Percentiles rank a stretch among this genome's conserved stretches.
Evolutionary conservation across 2,113 vertebrate species (phyloP).

Genomic region (Axis porcinus): DNA sequence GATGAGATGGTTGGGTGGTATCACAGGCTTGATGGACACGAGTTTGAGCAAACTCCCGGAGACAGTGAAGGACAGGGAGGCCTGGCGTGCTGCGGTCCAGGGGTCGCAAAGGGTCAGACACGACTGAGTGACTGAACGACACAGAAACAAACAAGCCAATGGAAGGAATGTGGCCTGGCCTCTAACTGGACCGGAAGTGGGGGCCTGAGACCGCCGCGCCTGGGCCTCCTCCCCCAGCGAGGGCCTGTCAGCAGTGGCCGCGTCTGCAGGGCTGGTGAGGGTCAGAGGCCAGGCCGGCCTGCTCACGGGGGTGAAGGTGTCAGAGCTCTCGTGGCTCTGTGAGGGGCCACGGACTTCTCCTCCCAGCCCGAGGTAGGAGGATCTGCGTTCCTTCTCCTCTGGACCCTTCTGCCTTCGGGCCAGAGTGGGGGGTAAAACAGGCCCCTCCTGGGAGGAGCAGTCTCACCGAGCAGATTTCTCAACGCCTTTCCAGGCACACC

Average conservation of each 20-base stretch:
- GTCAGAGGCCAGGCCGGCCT: background rate
- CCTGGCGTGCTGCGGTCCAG: background rate
- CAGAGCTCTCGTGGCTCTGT: background rate
- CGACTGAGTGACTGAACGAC: background rate
- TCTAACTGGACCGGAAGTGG: background rate
- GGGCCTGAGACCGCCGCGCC: background rate
- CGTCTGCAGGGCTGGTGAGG: background rate
- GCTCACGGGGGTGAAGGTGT: background rate
- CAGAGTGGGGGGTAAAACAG: background rate
- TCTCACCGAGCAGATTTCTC: background rate
- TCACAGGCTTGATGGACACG: background rate
- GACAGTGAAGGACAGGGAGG: background rate
- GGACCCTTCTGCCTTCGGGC: background rate
- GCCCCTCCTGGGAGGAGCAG: background rate
- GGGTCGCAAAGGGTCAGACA: background rate
- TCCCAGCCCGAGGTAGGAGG: background rate
- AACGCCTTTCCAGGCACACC: background rate
- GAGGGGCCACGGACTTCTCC: background rate
- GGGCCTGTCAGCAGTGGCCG: rapidly evolving
- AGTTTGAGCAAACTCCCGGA: background rate
- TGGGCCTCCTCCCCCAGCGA: background rate
- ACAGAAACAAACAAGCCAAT: background rate
- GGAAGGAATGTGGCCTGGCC: background rate
- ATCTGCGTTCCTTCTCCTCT: background rate
- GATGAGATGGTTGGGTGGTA: background rate